These are phyloP conservation scores for Andricus quercusramuli DNA, from an alignment of 2,888 invertebrate genomes.

Conservation along the genomic window DNA sequence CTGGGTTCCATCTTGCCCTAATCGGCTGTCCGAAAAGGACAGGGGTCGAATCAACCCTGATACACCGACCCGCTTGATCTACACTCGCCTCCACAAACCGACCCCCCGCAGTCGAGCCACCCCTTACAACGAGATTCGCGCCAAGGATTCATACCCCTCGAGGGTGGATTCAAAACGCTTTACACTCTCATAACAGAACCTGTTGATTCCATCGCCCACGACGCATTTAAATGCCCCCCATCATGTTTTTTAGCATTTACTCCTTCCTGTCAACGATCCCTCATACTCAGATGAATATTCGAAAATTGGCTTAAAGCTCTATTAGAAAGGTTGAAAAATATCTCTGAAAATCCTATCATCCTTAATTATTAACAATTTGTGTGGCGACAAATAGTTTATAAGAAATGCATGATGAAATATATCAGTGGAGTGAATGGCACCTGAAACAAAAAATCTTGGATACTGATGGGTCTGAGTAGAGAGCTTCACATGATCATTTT, in stretches of 20 bases:
- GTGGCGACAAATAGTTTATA: too few species aligned
- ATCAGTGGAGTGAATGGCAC: too few species aligned
- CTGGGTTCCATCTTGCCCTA: conserved; percentile 72
- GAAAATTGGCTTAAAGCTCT: background rate
- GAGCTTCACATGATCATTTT: too few species aligned
- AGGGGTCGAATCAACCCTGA: conserved; percentile 47
- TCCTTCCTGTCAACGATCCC: background rate
- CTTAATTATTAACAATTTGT: too few species aligned
- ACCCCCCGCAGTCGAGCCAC: conserved; percentile 57
- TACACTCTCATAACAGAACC: conserved; percentile 77
- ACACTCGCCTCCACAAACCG: conserved; percentile 60
- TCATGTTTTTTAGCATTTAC: conserved; percentile 13
- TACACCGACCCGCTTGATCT: conserved; percentile 47
- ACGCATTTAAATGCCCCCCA: conserved; percentile 19
- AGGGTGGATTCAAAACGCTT: conserved; percentile 78
- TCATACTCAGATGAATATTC: background rate
- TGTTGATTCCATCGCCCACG: conserved; percentile 71
- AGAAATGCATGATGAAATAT: too few species aligned
- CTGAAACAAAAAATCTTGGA: too few species aligned
- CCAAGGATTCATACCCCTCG: conserved; percentile 72
- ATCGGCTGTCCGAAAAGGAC: conserved; percentile 71
- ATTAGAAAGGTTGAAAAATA: too few species aligned
- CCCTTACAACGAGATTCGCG: conserved; percentile 71
- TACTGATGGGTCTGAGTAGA: too few species aligned
- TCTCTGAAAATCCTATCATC: too few species aligned